Conservation (phyloP, 2,888 invertebrate genomes). For the Metalampra italica region DNA sequence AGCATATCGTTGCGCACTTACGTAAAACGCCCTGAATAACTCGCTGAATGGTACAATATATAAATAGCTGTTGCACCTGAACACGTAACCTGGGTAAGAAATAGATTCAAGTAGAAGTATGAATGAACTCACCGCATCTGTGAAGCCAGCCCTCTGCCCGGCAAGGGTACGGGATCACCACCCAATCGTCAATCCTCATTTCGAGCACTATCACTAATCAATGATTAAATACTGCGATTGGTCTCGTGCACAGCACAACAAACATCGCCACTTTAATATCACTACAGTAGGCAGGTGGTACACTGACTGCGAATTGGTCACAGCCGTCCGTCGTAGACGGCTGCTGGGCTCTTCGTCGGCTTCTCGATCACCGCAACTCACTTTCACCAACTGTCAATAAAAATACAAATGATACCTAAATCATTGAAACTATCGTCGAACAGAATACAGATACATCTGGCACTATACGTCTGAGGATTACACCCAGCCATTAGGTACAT, state of each 20-base stretch:
- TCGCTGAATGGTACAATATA: conserved; percentile 33
- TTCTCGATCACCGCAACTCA: conserved; percentile 39
- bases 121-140: conserved; percentile 59
- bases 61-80: conserved; percentile 29
- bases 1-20: conserved; percentile 46
- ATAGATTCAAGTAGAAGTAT: not conserved
- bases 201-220: conserved; percentile 34
- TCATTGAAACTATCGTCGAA: conserved; percentile 10
- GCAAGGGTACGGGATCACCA: conserved; percentile 64
- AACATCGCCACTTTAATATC: conserved; percentile 37
- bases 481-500: too few species aligned
- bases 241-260: conserved; percentile 13
- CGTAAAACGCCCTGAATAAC: conserved; percentile 63
- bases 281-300: conserved; percentile 33
- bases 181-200: conserved; percentile 49
- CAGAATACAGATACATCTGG: too few species aligned
- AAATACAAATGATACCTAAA: conserved; percentile 42
- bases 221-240: conserved; percentile 26
- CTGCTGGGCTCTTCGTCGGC: conserved; percentile 7
- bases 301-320: conserved; percentile 3
- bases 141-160: conserved; percentile 72
- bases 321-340: conserved; percentile 23
- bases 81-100: not conserved
- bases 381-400: conserved; percentile 68
- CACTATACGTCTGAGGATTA: too few species aligned